A percentile compares a stretch with the other conserved stretches of the same genome.
Conservation (phyloP, 2,797 vertebrate species). For the Clarias laeviceps region DNA sequence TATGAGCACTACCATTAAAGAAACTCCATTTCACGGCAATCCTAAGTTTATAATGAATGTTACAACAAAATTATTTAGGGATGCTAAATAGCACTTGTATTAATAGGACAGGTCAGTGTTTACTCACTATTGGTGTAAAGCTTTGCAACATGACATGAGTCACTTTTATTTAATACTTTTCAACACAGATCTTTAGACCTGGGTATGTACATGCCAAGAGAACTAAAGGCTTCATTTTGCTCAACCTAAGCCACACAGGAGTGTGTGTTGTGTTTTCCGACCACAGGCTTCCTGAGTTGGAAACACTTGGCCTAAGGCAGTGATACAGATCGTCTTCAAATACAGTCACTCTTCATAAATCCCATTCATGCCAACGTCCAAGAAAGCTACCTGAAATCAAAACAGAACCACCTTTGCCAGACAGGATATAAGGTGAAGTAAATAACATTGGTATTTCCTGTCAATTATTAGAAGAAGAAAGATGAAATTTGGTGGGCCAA, state of each 20-base stretch:
- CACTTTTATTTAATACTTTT: slow-evolving; percentile 17
- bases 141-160: slow-evolving; percentile 17
- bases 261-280: slow-evolving; percentile 18
- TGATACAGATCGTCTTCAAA: slow-evolving; percentile 36
- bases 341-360: slow-evolving; percentile 41
- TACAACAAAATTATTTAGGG: not conserved
- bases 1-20: not conserved
- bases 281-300: slow-evolving; percentile 27
- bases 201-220: slow-evolving; percentile 13
- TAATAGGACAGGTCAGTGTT: not conserved
- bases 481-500: slow-evolving; percentile 59
- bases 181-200: not conserved
- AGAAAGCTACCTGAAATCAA: slow-evolving; percentile 57
- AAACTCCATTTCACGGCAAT: not conserved
- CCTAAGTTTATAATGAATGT: not conserved
- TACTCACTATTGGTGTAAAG: not conserved
- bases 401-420: slow-evolving; percentile 52
- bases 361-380: slow-evolving; percentile 38
- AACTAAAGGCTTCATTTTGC: slow-evolving; percentile 15
- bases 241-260: slow-evolving; percentile 20
- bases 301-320: slow-evolving; percentile 14
- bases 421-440: slow-evolving; percentile 54
- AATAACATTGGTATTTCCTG: slow-evolving; percentile 61
- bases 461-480: slow-evolving; percentile 46
- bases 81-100: slow-evolving; percentile 6